phyloP scores from a whole-genome alignment of 2,888 invertebrate species.

The Phortica okadai region DNA sequence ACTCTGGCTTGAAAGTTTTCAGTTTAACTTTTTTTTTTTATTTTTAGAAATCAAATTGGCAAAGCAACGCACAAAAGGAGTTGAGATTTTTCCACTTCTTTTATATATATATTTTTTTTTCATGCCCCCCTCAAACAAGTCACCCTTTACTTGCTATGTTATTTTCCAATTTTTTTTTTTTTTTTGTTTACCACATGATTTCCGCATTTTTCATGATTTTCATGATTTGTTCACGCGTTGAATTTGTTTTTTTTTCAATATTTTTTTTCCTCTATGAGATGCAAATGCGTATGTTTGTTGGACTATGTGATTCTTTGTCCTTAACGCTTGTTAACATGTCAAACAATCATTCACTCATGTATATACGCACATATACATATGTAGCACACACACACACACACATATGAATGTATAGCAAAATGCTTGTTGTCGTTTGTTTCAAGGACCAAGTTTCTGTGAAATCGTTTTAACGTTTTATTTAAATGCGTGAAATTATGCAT shows the following conservation, averaged over 20 bases:
- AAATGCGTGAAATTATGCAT: slow-evolving; percentile 31
- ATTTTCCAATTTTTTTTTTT: slow-evolving; percentile 23
- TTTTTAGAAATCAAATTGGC: background rate
- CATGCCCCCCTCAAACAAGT: too few relatives aligned
- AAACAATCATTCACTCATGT: slow-evolving; percentile 22
- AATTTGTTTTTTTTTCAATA: too few relatives aligned
- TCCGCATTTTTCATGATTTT: slow-evolving; percentile 28
- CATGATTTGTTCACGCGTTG: background rate
- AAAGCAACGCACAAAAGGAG: background rate
- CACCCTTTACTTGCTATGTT: background rate
- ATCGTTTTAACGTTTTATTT: slow-evolving; percentile 29
- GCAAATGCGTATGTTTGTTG: background rate
- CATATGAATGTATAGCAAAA: background rate
- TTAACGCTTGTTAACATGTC: slow-evolving; percentile 34
- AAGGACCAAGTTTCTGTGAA: slow-evolving; percentile 30
- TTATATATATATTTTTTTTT: background rate
- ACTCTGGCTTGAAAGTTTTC: background rate
- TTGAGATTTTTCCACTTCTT: background rate
- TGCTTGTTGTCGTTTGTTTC: slow-evolving; percentile 20
- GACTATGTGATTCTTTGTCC: slow-evolving; percentile 25
- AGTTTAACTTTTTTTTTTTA: background rate
- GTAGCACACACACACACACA: background rate
- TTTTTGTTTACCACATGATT: slow-evolving; percentile 23
- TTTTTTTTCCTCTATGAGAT: background rate
- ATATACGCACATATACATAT: slow-evolving; percentile 8